Evolutionary conservation across 2,888 invertebrate species (phyloP).

Genomic region (Girardia tigrina): DNA sequence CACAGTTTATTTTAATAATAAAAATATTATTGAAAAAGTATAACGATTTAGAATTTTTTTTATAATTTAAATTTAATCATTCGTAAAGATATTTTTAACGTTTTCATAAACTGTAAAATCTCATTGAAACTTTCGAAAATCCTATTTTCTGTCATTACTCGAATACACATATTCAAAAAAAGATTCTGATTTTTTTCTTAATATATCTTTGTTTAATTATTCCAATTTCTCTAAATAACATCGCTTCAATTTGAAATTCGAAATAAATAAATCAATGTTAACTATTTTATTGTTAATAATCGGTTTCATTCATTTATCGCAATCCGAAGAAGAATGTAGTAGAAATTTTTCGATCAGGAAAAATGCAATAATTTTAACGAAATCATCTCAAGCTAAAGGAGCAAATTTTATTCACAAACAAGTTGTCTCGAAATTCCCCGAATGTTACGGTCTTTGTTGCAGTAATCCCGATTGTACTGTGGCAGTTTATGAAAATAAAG

Average conservation of each 20-base stretch:
- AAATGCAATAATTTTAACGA: conserved; percentile 29
- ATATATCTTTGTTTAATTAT: neutral
- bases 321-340: conserved; percentile 24
- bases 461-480: conserved; percentile 28
- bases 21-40: no score
- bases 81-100: no score
- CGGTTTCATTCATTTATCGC: neutral
- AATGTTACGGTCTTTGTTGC: conserved; percentile 27
- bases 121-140: no score
- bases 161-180: neutral
- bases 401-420: conserved; percentile 24
- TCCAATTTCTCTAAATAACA: neutral
- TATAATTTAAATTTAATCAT: no score
- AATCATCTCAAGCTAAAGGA: conserved; percentile 27
- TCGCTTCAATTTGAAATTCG: neutral
- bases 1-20: no score
- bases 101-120: no score
- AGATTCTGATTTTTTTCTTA: neutral
- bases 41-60: no score
- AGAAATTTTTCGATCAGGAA: neutral
- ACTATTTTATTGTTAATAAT: neutral
- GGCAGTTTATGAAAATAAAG: conserved; percentile 32
- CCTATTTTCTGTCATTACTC: no score
- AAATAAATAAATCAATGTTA: neutral
- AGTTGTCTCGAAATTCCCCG: neutral